phyloP scores from a whole-genome alignment of 2,797 vertebrate species.

The Microctenopoma lineatum region DNA sequence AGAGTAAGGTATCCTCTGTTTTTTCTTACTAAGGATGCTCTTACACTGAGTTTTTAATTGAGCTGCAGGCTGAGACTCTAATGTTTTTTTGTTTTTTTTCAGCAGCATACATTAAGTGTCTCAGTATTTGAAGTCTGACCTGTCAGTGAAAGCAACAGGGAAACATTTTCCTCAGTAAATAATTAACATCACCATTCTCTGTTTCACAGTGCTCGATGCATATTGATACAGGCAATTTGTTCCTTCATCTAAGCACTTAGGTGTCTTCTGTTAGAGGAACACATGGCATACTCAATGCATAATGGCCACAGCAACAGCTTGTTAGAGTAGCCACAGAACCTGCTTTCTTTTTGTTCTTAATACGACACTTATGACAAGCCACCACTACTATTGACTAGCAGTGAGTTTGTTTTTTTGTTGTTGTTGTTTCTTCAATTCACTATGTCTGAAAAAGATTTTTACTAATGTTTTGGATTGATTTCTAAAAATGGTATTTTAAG shows the following conservation, averaged over 20 bases:
- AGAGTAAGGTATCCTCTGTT: constrained; percentile 20
- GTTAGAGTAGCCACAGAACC: constrained; percentile 40
- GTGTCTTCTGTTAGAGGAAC: constrained; percentile 59
- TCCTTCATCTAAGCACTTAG: constrained; percentile 64
- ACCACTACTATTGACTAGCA: constrained; percentile 23
- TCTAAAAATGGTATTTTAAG: constrained; percentile 20
- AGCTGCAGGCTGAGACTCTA: constrained; percentile 55
- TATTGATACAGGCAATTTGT: constrained; percentile 75
- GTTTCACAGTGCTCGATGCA: constrained; percentile 58
- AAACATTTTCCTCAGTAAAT: constrained; percentile 71
- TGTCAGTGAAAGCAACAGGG: constrained; percentile 67
- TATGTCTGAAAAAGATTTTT: constrained; percentile 5
- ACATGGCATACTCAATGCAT: constrained; percentile 52
- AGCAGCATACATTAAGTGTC: constrained; percentile 60
- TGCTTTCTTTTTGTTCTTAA: constrained; percentile 22
- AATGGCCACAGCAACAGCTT: constrained; percentile 60
- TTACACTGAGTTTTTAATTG: constrained; percentile 65
- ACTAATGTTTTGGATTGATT: constrained; percentile 21
- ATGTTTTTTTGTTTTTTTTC: constrained; percentile 47
- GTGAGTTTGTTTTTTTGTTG: neutral
- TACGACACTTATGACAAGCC: constrained; percentile 17
- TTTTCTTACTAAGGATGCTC: constrained; percentile 26
- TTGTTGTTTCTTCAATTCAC: neutral
- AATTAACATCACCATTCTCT: constrained; percentile 68
- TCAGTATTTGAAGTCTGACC: constrained; percentile 72